Conservation (phyloP, 2,797 vertebrate genomes). For the Prionace glauca region DNA sequence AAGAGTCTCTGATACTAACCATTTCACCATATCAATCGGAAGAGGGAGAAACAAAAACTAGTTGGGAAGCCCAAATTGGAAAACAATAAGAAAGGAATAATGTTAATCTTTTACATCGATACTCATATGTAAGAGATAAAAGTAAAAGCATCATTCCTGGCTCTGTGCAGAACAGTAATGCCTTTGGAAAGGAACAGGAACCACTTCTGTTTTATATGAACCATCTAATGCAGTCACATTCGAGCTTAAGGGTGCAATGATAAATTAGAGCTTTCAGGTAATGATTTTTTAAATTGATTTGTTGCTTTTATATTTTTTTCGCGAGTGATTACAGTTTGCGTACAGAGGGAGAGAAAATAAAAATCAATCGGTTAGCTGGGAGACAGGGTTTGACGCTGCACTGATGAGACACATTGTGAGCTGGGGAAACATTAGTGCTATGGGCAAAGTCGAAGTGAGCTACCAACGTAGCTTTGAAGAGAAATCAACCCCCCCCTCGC, state of each 20-base stretch:
- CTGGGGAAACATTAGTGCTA: background rate
- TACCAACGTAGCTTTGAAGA: background rate
- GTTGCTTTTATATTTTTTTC: constrained; percentile 12
- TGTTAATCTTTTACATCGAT: background rate
- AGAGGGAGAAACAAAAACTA: background rate
- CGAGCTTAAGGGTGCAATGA: constrained; percentile 28
- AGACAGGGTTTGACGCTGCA: background rate
- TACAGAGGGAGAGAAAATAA: background rate
- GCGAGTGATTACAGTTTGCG: constrained; percentile 29
- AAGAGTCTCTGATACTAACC: background rate
- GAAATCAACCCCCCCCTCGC: background rate
- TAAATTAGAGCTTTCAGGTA: constrained; percentile 30
- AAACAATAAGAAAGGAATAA: background rate
- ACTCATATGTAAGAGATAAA: background rate
- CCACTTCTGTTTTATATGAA: background rate
- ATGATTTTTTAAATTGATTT: constrained; percentile 37
- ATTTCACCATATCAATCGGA: background rate
- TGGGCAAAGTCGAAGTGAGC: background rate
- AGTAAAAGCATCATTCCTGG: background rate
- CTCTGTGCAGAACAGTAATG: no score
- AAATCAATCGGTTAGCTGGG: constrained; percentile 13
- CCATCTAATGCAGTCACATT: constrained; percentile 5
- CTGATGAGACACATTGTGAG: background rate
- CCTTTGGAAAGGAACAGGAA: constrained; percentile 8
- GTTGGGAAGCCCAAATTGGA: background rate